phyloP scores from a whole-genome alignment of 2,797 vertebrate genomes.

The Enteromius radiatus region DNA sequence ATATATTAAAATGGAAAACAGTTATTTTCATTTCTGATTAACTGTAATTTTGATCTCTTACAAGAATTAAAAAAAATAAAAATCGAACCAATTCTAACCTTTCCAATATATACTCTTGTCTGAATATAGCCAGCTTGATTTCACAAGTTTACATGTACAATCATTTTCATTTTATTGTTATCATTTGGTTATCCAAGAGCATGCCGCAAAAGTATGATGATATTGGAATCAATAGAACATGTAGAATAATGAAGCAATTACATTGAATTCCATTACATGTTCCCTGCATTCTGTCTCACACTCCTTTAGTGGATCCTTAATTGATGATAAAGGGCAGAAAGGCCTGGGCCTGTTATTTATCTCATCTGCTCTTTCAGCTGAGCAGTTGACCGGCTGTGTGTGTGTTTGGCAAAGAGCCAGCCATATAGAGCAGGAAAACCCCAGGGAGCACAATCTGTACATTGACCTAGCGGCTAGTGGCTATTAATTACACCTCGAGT shows the following conservation, averaged over 20 bases:
- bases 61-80: background rate
- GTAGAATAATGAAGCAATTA: background rate
- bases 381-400: background rate
- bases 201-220: background rate
- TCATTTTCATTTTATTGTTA: background rate
- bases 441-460: constrained; percentile 43
- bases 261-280: background rate
- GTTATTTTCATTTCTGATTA: background rate
- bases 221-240: background rate
- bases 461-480: constrained; percentile 36
- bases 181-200: background rate
- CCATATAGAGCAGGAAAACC: constrained; percentile 15
- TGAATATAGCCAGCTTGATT: background rate
- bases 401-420: constrained; percentile 17
- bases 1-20: background rate
- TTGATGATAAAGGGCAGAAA: constrained; percentile 15
- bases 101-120: background rate
- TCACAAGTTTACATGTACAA: background rate
- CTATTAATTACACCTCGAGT: constrained; percentile 45
- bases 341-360: background rate
- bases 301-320: constrained; percentile 1
- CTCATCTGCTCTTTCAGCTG: background rate
- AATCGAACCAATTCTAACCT: background rate
- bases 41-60: background rate
- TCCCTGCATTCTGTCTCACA: background rate